Conservation (phyloP, 2,113 vertebrate species). For the Seriola dumerili region DNA sequence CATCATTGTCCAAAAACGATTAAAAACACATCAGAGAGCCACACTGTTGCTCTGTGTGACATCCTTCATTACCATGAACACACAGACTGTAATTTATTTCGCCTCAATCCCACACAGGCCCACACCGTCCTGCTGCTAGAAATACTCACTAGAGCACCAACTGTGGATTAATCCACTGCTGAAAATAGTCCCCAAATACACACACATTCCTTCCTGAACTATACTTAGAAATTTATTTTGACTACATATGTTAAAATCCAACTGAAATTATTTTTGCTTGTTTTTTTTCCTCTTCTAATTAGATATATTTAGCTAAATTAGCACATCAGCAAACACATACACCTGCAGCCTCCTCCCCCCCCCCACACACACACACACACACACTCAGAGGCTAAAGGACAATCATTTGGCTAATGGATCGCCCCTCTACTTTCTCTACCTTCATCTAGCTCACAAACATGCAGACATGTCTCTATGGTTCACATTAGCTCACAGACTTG, state of each 20-base stretch:
- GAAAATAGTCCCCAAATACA: neutral
- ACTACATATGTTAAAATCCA: too few species aligned
- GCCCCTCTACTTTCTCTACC: neutral
- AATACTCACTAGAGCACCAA: neutral
- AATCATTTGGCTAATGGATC: neutral
- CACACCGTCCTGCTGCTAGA: neutral
- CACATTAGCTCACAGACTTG: neutral
- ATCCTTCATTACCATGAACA: neutral
- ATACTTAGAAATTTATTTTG: too few species aligned
- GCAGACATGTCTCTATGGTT: neutral
- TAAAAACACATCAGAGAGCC: neutral
- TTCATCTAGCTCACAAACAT: neutral
- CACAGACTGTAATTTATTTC: neutral
- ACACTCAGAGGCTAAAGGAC: too few species aligned
- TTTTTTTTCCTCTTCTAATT: too few species aligned
- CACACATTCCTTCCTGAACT: neutral
- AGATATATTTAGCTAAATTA: too few species aligned
- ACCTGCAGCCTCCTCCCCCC: too few species aligned
- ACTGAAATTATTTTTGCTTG: too few species aligned
- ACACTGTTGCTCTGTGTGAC: neutral
- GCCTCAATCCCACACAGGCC: neutral
- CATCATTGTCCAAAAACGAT: neutral
- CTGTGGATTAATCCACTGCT: neutral
- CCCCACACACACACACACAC: too few species aligned
- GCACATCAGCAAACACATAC: too few species aligned